Percentiles rank a stretch among this genome's conserved stretches.
phyloP scores from a whole-genome alignment of 2,888 invertebrate species.

The Malthinus flaveolus region DNA sequence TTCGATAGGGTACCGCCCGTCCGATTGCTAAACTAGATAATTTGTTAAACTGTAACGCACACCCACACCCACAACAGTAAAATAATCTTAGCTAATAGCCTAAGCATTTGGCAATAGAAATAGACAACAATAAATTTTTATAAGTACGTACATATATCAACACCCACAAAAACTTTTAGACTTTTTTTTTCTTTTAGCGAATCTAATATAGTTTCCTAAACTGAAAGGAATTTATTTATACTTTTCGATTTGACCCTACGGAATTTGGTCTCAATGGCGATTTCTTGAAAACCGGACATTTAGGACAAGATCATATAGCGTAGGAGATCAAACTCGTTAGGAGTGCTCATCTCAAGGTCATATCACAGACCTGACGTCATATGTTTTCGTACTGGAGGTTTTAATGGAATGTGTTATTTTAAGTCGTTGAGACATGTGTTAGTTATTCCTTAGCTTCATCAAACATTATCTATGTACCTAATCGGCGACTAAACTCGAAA shows the following conservation, averaged over 20 bases:
- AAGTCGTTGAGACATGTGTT: slow-evolving; percentile 23
- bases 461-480: slow-evolving; percentile 2
- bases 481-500: neutral
- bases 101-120: slow-evolving; percentile 26
- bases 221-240: too few relatives aligned
- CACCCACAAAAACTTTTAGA: slow-evolving; percentile 14
- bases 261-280: neutral
- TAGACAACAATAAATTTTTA: slow-evolving; percentile 24
- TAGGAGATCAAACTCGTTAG: slow-evolving; percentile 21
- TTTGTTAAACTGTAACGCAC: neutral
- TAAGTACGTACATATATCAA: slow-evolving; percentile 20
- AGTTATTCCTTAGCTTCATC: slow-evolving; percentile 17
- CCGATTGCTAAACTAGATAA: too few relatives aligned
- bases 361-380: slow-evolving; percentile 28
- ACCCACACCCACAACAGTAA: neutral
- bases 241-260: neutral
- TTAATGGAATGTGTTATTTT: slow-evolving; percentile 30
- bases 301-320: slow-evolving; percentile 15
- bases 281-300: slow-evolving; percentile 5
- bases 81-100: slow-evolving; percentile 16
- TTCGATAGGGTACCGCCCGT: too few relatives aligned
- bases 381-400: slow-evolving; percentile 26
- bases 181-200: too few relatives aligned
- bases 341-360: slow-evolving; percentile 26
- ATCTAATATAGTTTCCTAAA: too few relatives aligned